Conservation (phyloP, 2,113 vertebrate genomes). For the Amblyopsis rosae region DNA sequence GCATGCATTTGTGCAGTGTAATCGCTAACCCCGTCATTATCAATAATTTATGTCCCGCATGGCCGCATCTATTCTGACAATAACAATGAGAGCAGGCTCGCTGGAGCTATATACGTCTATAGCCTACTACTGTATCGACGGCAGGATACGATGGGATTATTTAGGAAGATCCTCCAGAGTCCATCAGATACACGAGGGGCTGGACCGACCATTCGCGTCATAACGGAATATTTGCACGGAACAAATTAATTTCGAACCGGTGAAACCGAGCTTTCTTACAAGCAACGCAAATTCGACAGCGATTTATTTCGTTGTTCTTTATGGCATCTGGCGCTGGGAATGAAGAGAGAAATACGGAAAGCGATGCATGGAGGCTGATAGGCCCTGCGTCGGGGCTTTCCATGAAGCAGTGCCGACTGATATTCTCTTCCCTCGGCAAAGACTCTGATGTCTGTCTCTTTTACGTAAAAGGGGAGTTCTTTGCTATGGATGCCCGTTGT, state of each 20-base stretch:
- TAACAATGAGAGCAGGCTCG: background rate
- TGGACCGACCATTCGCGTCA: slow-evolving; percentile 1
- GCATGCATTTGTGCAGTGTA: background rate
- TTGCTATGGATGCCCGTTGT: slow-evolving; percentile 77
- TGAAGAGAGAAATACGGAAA: slow-evolving; percentile 39
- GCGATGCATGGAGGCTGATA: slow-evolving; percentile 67
- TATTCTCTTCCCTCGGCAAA: slow-evolving; percentile 68
- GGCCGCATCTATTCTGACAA: background rate
- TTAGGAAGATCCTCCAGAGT: slow-evolving; percentile 9
- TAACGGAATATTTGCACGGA: slow-evolving; percentile 34
- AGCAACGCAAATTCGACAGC: slow-evolving; percentile 28
- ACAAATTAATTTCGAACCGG: slow-evolving; percentile 18
- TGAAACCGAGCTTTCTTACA: slow-evolving; percentile 1
- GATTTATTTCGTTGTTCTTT: slow-evolving; percentile 5
- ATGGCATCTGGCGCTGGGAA: slow-evolving; percentile 65
- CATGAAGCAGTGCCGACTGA: slow-evolving; percentile 64
- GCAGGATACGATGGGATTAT: slow-evolving; percentile 2
- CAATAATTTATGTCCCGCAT: too few species aligned
- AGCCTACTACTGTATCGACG: background rate
- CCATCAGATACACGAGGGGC: slow-evolving; percentile 2
- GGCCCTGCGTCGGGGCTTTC: slow-evolving; percentile 69
- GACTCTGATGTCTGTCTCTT: slow-evolving; percentile 73
- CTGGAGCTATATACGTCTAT: background rate
- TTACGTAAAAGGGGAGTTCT: slow-evolving; percentile 70
- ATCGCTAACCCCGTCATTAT: background rate